Evolutionary conservation across 2,797 vertebrate genomes (phyloP).

Genomic region (Ibycter americanus): DNA sequence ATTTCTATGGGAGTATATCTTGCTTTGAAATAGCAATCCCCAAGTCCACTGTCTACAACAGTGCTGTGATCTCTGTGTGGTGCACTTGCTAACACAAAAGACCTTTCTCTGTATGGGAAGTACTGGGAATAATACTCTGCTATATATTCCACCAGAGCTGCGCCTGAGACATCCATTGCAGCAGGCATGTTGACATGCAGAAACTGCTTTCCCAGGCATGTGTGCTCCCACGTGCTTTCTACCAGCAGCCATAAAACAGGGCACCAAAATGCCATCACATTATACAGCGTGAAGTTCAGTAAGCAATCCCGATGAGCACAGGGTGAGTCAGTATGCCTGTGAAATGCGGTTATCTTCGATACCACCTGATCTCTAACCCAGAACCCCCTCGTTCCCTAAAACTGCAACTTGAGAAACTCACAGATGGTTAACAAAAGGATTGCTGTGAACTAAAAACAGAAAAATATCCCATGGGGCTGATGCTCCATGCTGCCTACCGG

Average conservation of each 20-base stretch:
- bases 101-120: not conserved
- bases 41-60: not conserved
- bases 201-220: not conserved
- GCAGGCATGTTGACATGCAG: not conserved
- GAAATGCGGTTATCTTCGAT: not conserved
- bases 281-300: not conserved
- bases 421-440: accelerated
- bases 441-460: not conserved
- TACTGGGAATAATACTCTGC: not conserved
- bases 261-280: not conserved
- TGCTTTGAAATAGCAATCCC: not conserved
- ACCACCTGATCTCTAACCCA: not conserved
- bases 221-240: not conserved
- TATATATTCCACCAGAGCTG: not conserved
- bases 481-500: not conserved
- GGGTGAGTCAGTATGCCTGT: not conserved
- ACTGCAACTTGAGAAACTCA: not conserved
- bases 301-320: accelerated
- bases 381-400: not conserved
- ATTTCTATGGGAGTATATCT: not conserved
- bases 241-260: not conserved
- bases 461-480: not conserved
- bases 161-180: not conserved
- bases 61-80: not conserved
- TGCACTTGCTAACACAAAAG: not conserved